These are phyloP conservation scores for Aricia agestis DNA, from an alignment of 1,140 invertebrate genomes.

Conservation along the genomic window DNA sequence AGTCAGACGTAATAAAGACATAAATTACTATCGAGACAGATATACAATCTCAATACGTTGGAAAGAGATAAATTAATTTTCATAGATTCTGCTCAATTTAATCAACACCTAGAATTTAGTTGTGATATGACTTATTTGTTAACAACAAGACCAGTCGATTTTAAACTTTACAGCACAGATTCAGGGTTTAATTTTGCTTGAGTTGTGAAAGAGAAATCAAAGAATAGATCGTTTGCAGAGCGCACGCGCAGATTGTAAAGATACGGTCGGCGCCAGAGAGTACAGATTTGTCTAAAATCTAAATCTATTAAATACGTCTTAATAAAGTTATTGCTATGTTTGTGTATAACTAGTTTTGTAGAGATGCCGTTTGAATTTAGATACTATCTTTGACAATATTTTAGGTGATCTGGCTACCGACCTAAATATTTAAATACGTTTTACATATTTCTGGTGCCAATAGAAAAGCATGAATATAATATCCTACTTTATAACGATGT, in stretches of 20 bases:
- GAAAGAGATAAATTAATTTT: slow-evolving; percentile 57
- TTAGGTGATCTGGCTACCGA: neutral
- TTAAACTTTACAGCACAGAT: neutral
- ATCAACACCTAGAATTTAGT: slow-evolving; percentile 37
- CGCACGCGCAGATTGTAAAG: slow-evolving; percentile 48
- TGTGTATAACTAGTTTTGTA: neutral
- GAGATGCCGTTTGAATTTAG: neutral
- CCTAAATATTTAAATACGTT: too few relatives aligned
- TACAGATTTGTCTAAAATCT: slow-evolving; percentile 17
- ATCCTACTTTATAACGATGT: too few relatives aligned
- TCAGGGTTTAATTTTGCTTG: slow-evolving; percentile 27
- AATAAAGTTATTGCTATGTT: slow-evolving; percentile 9
- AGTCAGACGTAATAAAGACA: slow-evolving; percentile 33
- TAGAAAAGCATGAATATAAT: too few relatives aligned
- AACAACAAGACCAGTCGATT: neutral
- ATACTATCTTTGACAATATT: neutral
- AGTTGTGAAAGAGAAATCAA: slow-evolving; percentile 53
- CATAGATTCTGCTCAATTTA: slow-evolving; percentile 44
- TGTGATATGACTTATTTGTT: slow-evolving; percentile 22
- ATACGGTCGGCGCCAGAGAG: slow-evolving; percentile 44
- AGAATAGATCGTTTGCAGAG: slow-evolving; percentile 48
- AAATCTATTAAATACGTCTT: slow-evolving; percentile 12
- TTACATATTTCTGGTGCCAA: too few relatives aligned
- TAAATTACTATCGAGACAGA: slow-evolving; percentile 37
- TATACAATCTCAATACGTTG: slow-evolving; percentile 38